Base-by-base conservation (phyloP, 2,113 vertebrate species). In the Cygnus buccinator region DNA sequence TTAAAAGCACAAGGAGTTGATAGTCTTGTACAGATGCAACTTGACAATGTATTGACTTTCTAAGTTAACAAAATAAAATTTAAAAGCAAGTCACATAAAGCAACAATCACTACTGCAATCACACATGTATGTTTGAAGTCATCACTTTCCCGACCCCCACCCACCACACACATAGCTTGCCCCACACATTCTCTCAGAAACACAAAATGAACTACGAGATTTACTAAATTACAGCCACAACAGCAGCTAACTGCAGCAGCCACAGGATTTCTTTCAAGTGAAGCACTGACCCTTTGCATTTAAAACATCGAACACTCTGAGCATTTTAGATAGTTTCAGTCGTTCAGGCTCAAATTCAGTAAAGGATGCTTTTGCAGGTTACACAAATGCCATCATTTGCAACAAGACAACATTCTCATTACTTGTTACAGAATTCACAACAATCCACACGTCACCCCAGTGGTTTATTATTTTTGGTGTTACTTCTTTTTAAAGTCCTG, bases 231-330 rank as follows among this genome's bases (percentile, higher is more conserved):
- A 98, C 96, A 97, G 97, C 98, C 98, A 97, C 96, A 93, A 97
- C 93, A 97, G 94, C 66, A 96, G 97, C 98, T 94, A 98, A 98
- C 98, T 98, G 98, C 94, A 98, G 98, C 97, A 98, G 98, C 97
- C 98, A 97, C 97, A 97, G 84, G 97, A 97, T 96, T 98, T 96
- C 96, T 95, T 85, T 96, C 95, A 96, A 97, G 95, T 93, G 95
- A 95, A 77, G 77, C 90, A 95, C 92, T 73, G 85, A 95, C 95
- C 94, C 94, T 93, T 52, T 87, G 90, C 89, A 33, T 81, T 96
- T 89, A 94, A 80, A 86, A 95, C 92, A 59, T 37, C 78, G 70
- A 96, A 96, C 92, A 88, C 89, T 84, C 95, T 86, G 94, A 98
- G 96, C 93, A 87, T 90, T 93, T 93, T 61, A 90, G 78, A 95